These are phyloP conservation scores for Turdus rufiventris DNA, from an alignment of 2,113 vertebrate genomes.

Conservation along the genomic window DNA sequence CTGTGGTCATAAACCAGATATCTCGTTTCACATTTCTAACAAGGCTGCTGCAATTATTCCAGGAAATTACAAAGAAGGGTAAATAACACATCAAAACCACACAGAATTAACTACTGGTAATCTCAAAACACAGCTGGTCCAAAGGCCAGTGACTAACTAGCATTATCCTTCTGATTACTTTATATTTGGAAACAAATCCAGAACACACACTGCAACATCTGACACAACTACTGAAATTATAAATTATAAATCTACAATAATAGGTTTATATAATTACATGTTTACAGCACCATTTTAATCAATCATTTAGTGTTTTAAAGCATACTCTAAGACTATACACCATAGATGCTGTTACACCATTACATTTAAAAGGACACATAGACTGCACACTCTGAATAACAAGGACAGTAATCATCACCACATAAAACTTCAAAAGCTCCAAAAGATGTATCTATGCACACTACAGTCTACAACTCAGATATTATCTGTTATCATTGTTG, in stretches of 20 bases:
- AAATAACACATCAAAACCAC: not conserved
- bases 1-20: not conserved
- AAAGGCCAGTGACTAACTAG: not conserved
- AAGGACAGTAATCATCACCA: not conserved
- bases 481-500: not conserved
- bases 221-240: not conserved
- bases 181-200: not conserved
- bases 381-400: not conserved
- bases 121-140: not conserved
- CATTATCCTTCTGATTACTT: not conserved
- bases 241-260: not conserved
- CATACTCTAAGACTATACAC: not conserved
- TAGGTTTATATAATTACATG: not conserved
- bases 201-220: not conserved
- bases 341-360: accelerated
- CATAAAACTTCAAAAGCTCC: not conserved
- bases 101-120: not conserved
- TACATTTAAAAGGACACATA: not conserved
- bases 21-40: not conserved
- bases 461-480: not conserved
- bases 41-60: not conserved
- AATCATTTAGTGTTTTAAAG: not conserved
- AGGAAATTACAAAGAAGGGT: not conserved
- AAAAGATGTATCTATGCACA: not conserved
- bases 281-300: not conserved